Evolutionary conservation across 2,888 invertebrate genomes (phyloP).

Genomic region (Pteria penguin): DNA sequence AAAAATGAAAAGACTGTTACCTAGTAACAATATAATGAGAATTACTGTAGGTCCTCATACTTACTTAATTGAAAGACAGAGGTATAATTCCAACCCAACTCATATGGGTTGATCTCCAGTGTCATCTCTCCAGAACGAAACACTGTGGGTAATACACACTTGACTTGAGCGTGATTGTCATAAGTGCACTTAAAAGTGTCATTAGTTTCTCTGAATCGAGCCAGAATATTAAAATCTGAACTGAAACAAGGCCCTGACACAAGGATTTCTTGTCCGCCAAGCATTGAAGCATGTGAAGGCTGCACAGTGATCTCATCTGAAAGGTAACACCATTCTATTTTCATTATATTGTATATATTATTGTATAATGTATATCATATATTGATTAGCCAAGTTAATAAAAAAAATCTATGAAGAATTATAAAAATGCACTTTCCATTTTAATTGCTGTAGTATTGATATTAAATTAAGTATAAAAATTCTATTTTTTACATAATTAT

Average conservation of each 20-base stretch:
- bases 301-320: conserved; percentile 51
- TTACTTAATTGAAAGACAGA: conserved; percentile 45
- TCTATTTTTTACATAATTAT: too few species aligned
- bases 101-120: conserved; percentile 47
- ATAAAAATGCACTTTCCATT: too few species aligned
- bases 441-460: too few species aligned
- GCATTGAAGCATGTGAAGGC: conserved; percentile 58
- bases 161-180: conserved; percentile 35
- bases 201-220: conserved; percentile 53
- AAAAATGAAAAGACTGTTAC: too few species aligned
- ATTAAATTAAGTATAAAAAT: too few species aligned
- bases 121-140: conserved; percentile 61
- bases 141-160: conserved; percentile 62
- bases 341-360: too few species aligned
- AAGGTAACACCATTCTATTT: too few species aligned
- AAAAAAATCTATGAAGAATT: too few species aligned
- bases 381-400: too few species aligned
- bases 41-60: too few species aligned
- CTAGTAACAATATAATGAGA: too few species aligned
- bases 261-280: conserved; percentile 59
- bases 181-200: conserved; percentile 55
- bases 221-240: conserved; percentile 38
- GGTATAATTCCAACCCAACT: conserved; percentile 56
- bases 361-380: too few species aligned
- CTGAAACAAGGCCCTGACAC: conserved; percentile 66